Conservation (phyloP, 2,888 invertebrate genomes). For the Zaprionus lineosus region DNA sequence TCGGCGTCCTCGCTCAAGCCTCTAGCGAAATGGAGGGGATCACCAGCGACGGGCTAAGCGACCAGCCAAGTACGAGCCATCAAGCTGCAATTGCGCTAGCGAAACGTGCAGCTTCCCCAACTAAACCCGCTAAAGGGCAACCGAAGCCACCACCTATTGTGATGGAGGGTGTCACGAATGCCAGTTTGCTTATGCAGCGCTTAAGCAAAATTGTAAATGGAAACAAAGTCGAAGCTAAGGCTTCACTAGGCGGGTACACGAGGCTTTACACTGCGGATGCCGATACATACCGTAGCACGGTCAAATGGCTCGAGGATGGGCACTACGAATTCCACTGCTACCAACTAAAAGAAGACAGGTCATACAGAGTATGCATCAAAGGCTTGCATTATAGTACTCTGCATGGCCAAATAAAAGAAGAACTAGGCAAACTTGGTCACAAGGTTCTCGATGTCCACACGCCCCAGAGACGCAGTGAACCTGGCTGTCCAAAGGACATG, state of each 20-base stretch:
- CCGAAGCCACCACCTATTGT: neutral
- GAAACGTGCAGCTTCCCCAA: neutral
- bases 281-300: neutral
- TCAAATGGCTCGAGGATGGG: neutral
- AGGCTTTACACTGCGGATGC: neutral
- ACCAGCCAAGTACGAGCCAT: neutral
- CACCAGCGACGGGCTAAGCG: too few relatives aligned
- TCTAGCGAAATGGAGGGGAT: too few relatives aligned
- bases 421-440: neutral
- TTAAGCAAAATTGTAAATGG: neutral
- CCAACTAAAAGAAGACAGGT: slow-evolving; percentile 7
- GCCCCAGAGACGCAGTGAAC: neutral
- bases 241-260: neutral
- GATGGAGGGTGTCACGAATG: neutral
- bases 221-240: neutral
- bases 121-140: neutral
- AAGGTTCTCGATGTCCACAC: slow-evolving; percentile 1
- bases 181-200: neutral
- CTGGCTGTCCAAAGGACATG: neutral
- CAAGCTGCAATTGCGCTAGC: neutral
- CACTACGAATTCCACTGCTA: slow-evolving; percentile 9
- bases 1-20: too few relatives aligned
- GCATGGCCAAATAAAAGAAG: neutral
- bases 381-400: slow-evolving; percentile 2
- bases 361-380: slow-evolving; percentile 1